These are phyloP conservation scores for Ephialtes manifestator DNA, from an alignment of 2,888 invertebrate genomes.

Conservation along the genomic window DNA sequence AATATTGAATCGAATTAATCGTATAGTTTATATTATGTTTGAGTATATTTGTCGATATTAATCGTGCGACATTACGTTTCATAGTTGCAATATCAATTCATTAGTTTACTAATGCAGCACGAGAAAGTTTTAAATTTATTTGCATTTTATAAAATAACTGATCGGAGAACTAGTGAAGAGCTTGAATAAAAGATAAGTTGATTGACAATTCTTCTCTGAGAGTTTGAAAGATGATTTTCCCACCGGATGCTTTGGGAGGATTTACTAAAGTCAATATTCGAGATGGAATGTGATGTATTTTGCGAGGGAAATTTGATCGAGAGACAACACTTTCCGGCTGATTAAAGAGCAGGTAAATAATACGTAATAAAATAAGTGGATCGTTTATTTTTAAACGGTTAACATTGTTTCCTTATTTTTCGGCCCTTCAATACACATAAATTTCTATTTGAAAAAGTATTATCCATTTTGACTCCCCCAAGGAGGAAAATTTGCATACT, in stretches of 20 bases:
- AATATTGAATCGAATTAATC: neutral
- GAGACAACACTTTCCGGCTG: neutral
- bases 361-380: neutral
- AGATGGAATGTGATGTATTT: neutral
- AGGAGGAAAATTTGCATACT: too few species aligned
- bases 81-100: neutral
- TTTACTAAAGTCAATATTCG: neutral
- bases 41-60: neutral
- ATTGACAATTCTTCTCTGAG: neutral
- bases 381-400: neutral
- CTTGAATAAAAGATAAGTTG: too few species aligned
- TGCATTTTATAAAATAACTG: neutral
- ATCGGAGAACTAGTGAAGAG: too few species aligned
- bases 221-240: neutral
- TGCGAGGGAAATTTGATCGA: neutral
- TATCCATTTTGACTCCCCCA: too few species aligned
- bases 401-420: neutral
- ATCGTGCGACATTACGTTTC: neutral
- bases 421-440: too few species aligned
- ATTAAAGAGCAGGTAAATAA: conserved; percentile 1
- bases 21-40: neutral
- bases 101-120: too few species aligned
- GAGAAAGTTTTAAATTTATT: too few species aligned
- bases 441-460: too few species aligned
- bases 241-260: neutral